Conservation (phyloP, 1,140 invertebrate genomes). For the Periplaneta americana region DNA sequence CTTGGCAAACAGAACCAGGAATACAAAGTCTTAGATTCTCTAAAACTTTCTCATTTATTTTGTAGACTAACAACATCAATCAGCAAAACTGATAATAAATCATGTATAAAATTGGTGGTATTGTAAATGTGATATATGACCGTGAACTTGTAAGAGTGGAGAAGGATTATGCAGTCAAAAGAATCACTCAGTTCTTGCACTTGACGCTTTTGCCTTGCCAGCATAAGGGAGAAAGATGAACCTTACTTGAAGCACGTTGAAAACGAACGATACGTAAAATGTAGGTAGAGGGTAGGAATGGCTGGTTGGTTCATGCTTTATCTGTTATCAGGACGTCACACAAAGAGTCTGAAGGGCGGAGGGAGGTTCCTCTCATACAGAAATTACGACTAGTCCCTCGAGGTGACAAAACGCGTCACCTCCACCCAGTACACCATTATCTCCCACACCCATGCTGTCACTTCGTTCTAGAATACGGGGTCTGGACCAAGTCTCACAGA, state of each 20-base stretch:
- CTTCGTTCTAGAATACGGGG: not conserved
- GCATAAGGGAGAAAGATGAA: too few species aligned
- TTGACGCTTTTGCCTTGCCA: not conserved
- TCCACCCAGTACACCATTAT: not conserved
- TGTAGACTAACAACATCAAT: too few species aligned
- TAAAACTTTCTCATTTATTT: too few species aligned
- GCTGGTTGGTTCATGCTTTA: not conserved
- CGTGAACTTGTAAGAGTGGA: too few species aligned
- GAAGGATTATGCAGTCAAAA: too few species aligned
- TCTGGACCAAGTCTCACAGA: too few species aligned
- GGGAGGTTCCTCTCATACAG: not conserved
- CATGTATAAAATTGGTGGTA: too few species aligned
- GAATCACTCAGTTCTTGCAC: not conserved
- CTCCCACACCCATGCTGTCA: not conserved
- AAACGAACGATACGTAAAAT: not conserved
- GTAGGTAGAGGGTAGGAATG: not conserved
- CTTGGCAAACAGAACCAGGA: too few species aligned
- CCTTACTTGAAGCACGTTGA: not conserved
- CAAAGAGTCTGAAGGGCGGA: not conserved
- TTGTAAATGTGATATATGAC: too few species aligned
- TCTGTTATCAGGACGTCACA: not conserved
- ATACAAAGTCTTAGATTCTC: too few species aligned
- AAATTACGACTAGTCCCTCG: not conserved
- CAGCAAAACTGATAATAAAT: too few species aligned
- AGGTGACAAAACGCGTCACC: not conserved